A percentile compares a stretch with the other conserved stretches of the same genome.
Conservation (phyloP, 1,140 invertebrate genomes). For the Ips typographus region DNA sequence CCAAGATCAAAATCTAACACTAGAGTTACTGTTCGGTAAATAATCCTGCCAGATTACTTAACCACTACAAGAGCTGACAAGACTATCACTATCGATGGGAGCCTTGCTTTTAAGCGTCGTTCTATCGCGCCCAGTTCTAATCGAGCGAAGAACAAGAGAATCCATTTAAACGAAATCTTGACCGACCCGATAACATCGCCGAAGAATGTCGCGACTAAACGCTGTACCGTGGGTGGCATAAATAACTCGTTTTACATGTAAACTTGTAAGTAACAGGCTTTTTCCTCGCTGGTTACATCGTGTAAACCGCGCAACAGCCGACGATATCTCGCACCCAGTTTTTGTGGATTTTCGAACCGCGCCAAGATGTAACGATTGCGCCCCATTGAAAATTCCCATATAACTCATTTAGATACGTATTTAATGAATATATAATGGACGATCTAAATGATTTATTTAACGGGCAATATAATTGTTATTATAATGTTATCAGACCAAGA, state of each 20-base stretch:
- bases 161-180: constrained; percentile 34
- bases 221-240: constrained; percentile 28
- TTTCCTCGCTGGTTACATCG: constrained; percentile 23
- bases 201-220: constrained; percentile 34
- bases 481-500: constrained; percentile 13
- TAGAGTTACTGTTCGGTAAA: too few relatives aligned
- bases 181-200: constrained; percentile 27
- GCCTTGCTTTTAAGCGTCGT: too few relatives aligned
- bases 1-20: too few relatives aligned
- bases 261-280: constrained; percentile 28
- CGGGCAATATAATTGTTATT: constrained; percentile 35
- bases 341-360: not conserved
- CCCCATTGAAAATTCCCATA: not conserved
- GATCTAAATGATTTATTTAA: constrained; percentile 37
- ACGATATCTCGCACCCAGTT: constrained; percentile 1
- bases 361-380: not conserved
- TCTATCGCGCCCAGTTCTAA: constrained; percentile 3
- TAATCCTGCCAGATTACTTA: too few relatives aligned
- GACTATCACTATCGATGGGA: too few relatives aligned
- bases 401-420: constrained; percentile 36
- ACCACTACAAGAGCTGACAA: too few relatives aligned
- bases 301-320: constrained; percentile 11
- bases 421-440: constrained; percentile 37
- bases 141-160: constrained; percentile 30
- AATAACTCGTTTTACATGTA: constrained; percentile 33